These are phyloP conservation scores for Leptinotarsa undecemlineata DNA, from an alignment of 1,140 invertebrate genomes.

Conservation along the genomic window DNA sequence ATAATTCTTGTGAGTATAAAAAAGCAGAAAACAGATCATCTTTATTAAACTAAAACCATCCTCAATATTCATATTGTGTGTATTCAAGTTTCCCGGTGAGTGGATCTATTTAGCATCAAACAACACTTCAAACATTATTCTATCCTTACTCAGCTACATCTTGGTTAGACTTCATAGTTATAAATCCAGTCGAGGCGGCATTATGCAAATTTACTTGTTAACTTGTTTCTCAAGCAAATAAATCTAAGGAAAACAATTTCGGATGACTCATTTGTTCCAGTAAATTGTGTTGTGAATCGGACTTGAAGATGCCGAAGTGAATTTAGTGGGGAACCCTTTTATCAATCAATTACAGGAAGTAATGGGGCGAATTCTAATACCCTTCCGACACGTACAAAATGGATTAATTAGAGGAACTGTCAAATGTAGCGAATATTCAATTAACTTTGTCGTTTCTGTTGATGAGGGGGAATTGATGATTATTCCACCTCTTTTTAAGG, in stretches of 20 bases:
- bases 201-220: slow-evolving; percentile 19
- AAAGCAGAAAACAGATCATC: too few species aligned
- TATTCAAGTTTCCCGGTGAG: too few species aligned
- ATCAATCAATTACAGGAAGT: slow-evolving; percentile 9
- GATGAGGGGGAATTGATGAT: too few species aligned
- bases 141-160: background rate
- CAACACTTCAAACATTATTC: slow-evolving; percentile 5
- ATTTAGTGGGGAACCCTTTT: slow-evolving; percentile 13
- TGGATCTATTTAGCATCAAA: slow-evolving; percentile 1
- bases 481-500: too few species aligned
- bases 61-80: too few species aligned
- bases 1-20: too few species aligned
- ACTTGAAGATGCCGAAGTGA: background rate
- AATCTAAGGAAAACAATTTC: slow-evolving; percentile 10
- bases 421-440: background rate
- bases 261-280: slow-evolving; percentile 14
- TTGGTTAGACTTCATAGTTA: slow-evolving; percentile 2
- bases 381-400: background rate
- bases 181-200: background rate
- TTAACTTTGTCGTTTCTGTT: too few species aligned
- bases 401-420: background rate
- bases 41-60: too few species aligned
- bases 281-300: slow-evolving; percentile 5
- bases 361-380: background rate
- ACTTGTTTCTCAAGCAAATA: slow-evolving; percentile 11